Base-by-base conservation (phyloP, 2,888 invertebrate genomes). In the Pachymerium ferrugineum region DNA sequence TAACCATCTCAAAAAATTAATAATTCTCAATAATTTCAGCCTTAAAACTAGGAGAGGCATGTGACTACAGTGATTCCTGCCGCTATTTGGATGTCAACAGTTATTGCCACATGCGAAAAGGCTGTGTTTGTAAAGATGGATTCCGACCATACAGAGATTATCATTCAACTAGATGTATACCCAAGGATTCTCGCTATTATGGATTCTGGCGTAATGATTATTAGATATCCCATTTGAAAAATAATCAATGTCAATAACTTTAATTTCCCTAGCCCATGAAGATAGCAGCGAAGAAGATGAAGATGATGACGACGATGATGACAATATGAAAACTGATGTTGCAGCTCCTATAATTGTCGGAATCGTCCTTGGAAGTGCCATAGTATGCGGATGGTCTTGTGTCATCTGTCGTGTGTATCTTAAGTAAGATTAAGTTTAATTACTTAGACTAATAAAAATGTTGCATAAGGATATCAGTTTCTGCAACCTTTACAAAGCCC, bases 351-450 rank as follows among this genome's bases (percentile, higher is more conserved):
- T 69, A 6, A 69, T 69, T 25, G 69, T 69, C 8, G 69, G 69
- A 14, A 19, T 69, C 6, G 69, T 69, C 14, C 69, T 69, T 14
- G 69, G 69, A 69, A 25, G 19, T 19, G 6, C 19, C 10, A 69
- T 69, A 12, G 69, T 69, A 10, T 69, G 69, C 25, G 69, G 25
- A 4, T 69, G 69, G 69, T 69, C 69, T 6, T 69, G n/a, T 69
- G 69, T n/a, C 12, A 69, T 69, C n/a, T 69, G 69, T 25, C 69
- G 29, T 5, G 14, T 69, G 8, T 69, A 69, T 22, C 69, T 69
- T 28, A 69, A 69, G 69, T 25, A 25, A n/a, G 22, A 22, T 19
- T 22, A 54, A 22, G 10, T 12, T 8, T 12, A 35, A 12, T 12
- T 12, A 35, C 8, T 35, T 12, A 35, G 38, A 12, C 38, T 8